Base-by-base conservation (phyloP, 2,888 invertebrate species). In the Periphyllus acericola region DNA sequence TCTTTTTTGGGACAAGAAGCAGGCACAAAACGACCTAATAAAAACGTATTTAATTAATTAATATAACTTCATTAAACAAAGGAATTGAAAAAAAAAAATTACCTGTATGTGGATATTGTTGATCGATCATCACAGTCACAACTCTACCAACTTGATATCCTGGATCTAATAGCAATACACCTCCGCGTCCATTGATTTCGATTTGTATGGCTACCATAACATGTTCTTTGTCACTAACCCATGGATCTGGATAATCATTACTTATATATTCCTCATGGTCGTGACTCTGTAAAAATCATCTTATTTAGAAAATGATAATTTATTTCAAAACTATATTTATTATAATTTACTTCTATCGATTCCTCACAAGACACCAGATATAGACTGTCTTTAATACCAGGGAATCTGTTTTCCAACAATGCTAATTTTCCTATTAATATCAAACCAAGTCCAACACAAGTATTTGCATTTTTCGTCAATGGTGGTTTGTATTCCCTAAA, bases 301-400 rank as follows among this genome's bases (percentile, higher is more conserved):
- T 34, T 74, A 25, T 9, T 14, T 32, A 29, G 17, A 32, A 71
- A 71, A 71, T 17, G 14, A 32, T 71, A 32, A 32, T 29, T 32
- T 1, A 17, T 32, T 17, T 71, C 32, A 81, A 46, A n/a, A 83
- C 34, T 55, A 36, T 29, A 68, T 9, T 0, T 34, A 17, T 71
- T 34, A 34, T 36, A 68, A 83, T 91, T 89, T 46, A 87, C 89
- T 34, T 90, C 90, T 66, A 90, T 90, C 89, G 96, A 95, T 92
- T 98, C 98, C 92, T 97, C 97, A 91, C 97, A 97, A 25, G 97
- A 97, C 82, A 95, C 95, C 90, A 97, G 93, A 91, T 94, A 95
- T 89, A 95, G 92, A 90, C 94, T 93, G 89, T 93, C 93, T 68
- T 93, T 93, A 90, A 96, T 92, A 82, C 95, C 94, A 32, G 90